Evolutionary conservation across 2,113 vertebrate genomes (phyloP).

Genomic region (Hystrix cristata): DNA sequence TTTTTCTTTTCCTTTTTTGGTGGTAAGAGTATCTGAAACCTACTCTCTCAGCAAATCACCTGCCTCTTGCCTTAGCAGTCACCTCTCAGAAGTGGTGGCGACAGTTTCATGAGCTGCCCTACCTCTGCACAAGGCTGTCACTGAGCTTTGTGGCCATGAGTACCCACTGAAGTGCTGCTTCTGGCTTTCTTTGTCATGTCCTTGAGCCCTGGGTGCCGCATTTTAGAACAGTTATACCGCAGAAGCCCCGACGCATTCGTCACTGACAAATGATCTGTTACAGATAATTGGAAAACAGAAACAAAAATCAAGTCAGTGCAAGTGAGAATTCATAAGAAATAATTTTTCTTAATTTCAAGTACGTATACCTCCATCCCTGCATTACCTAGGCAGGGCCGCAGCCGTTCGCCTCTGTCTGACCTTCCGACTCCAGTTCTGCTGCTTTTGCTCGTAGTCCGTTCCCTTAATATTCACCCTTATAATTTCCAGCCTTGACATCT

Average conservation of each 20-base stretch:
- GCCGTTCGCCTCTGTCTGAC: background rate
- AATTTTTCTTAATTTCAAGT: background rate
- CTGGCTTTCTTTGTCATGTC: background rate
- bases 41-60: background rate
- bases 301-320: background rate
- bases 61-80: background rate
- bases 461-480: rapidly evolving
- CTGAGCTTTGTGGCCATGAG: background rate
- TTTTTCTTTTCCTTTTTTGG: background rate
- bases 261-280: background rate
- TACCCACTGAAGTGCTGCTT: background rate
- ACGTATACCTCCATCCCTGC: background rate
- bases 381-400: background rate
- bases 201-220: background rate
- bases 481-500: background rate
- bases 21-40: background rate
- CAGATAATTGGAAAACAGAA: background rate
- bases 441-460: background rate
- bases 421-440: background rate
- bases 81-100: rapidly evolving
- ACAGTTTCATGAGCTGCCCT: rapidly evolving
- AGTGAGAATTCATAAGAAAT: background rate
- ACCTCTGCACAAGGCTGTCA: background rate
- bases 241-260: background rate
- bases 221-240: background rate